Evolutionary conservation across 2,888 invertebrate species (phyloP).

Genomic region (Ommatoiulus sabulosus): DNA sequence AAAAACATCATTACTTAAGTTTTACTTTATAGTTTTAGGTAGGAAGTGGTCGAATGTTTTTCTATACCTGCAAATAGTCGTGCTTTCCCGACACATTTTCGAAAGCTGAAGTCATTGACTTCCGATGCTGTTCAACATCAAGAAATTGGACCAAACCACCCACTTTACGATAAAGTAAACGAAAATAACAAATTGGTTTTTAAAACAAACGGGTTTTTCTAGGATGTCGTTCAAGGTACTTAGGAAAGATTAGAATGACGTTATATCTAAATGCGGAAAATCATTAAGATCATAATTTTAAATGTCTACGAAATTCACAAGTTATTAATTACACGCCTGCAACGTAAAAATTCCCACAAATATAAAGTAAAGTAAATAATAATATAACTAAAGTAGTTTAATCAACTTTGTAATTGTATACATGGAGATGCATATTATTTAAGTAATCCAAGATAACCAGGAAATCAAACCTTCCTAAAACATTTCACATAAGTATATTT

Average conservation of each 20-base stretch:
- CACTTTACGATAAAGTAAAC: slow-evolving; percentile 34
- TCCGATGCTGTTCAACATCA: neutral
- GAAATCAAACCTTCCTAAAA: too few relatives aligned
- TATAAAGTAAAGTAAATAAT: too few relatives aligned
- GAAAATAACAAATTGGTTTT: neutral
- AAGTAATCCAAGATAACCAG: too few relatives aligned
- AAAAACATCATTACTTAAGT: neutral
- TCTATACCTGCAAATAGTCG: neutral
- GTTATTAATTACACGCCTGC: too few relatives aligned
- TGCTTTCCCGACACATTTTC: neutral
- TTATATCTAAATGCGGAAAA: too few relatives aligned
- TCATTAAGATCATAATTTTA: too few relatives aligned
- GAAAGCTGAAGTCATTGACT: neutral
- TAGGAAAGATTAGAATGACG: neutral
- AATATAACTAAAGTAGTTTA: too few relatives aligned
- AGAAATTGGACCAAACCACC: slow-evolving; percentile 27
- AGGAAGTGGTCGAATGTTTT: neutral
- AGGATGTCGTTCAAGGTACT: neutral
- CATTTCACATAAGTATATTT: too few relatives aligned
- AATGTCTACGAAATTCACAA: too few relatives aligned
- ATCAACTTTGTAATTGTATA: too few relatives aligned
- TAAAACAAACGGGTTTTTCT: neutral
- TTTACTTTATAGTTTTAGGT: neutral
- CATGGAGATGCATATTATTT: too few relatives aligned
- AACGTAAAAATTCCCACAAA: too few relatives aligned